phyloP scores from a whole-genome alignment of 2,113 vertebrate genomes.

The Megaceryle maxima region DNA sequence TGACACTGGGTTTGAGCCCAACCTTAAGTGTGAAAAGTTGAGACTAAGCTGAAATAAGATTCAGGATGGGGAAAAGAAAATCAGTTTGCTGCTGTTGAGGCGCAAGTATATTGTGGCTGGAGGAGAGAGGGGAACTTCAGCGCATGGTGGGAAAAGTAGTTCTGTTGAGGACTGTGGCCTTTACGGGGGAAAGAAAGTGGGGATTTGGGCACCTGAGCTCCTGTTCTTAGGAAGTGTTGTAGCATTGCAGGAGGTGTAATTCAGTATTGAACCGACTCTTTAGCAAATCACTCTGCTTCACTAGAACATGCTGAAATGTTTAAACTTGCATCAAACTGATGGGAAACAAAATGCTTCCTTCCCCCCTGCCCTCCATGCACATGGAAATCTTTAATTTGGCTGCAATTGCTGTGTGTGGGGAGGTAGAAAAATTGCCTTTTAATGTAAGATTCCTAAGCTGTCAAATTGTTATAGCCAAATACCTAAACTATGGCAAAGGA shows the following conservation, averaged over 20 bases:
- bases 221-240: background rate
- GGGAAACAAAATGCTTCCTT: background rate
- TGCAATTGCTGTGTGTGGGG: background rate
- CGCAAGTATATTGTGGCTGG: fast-evolving
- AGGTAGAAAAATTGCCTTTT: background rate
- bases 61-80: background rate
- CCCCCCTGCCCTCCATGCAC: background rate
- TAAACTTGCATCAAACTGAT: background rate
- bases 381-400: background rate
- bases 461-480: background rate
- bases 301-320: background rate
- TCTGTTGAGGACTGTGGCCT: background rate
- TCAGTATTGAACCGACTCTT: background rate
- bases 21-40: background rate
- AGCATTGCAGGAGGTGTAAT: background rate
- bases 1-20: background rate
- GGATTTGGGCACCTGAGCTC: background rate
- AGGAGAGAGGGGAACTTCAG: background rate
- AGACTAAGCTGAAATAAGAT: background rate
- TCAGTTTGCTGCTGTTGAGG: background rate
- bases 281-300: background rate
- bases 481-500: background rate
- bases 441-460: background rate
- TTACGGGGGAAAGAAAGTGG: fast-evolving
- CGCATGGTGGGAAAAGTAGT: background rate